phyloP scores from a whole-genome alignment of 1,140 invertebrate species.

The Periplaneta americana region DNA sequence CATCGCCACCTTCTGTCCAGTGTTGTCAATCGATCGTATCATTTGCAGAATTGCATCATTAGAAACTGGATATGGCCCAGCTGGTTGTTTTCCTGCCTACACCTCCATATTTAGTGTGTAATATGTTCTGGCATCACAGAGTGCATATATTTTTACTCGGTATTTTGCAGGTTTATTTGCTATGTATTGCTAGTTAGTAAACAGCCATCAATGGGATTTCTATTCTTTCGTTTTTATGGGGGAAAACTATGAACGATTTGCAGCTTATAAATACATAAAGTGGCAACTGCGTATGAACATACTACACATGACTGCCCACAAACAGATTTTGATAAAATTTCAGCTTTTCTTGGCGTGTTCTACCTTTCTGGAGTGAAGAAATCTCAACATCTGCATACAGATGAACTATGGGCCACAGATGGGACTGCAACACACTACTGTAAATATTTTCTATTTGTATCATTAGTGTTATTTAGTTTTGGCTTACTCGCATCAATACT shows the following conservation, averaged over 20 bases:
- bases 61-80: neutral
- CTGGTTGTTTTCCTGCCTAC: neutral
- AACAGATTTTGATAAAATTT: neutral
- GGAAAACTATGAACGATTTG: too few species aligned
- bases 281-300: neutral
- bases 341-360: neutral
- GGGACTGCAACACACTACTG: neutral
- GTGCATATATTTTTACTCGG: constrained; percentile 10
- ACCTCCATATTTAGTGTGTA: constrained; percentile 12
- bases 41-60: neutral
- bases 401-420: neutral
- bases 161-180: constrained; percentile 12
- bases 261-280: neutral
- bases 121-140: constrained; percentile 6
- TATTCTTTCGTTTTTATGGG: neutral
- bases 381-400: neutral
- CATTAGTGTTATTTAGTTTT: too few species aligned
- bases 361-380: neutral
- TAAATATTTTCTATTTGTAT: too few species aligned
- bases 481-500: too few species aligned
- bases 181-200: constrained; percentile 3
- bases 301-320: neutral
- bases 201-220: neutral
- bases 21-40: neutral
- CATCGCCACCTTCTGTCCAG: constrained; percentile 4